Conservation (phyloP, 2,888 invertebrate genomes). For the Teleiodes luculella region DNA sequence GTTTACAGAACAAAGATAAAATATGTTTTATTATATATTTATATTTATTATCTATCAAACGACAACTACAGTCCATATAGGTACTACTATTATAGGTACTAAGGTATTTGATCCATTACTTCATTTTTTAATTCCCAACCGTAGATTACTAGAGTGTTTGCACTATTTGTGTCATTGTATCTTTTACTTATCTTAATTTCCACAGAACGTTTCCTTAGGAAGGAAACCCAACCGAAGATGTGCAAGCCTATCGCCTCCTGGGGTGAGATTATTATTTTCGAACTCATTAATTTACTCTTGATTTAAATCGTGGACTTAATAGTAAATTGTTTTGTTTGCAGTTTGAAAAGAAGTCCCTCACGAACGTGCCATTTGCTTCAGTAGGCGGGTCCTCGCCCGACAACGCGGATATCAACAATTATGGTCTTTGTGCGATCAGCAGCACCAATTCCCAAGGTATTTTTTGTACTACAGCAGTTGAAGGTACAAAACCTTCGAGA, state of each 20-base stretch:
- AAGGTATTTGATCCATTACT: no score
- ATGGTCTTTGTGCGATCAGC: neutral
- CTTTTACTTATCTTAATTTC: neutral
- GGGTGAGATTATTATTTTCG: neutral
- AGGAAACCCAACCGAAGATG: slow-evolving; percentile 1
- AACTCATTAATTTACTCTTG: neutral
- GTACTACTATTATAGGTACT: no score
- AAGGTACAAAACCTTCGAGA: no score
- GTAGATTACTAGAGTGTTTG: no score
- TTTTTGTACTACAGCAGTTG: no score
- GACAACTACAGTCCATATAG: no score
- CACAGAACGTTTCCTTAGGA: neutral
- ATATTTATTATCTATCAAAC: no score
- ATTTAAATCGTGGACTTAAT: no score
- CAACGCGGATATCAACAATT: neutral
- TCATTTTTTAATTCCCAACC: no score
- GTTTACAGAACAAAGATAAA: no score
- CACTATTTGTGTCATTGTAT: no score
- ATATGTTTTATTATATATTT: no score
- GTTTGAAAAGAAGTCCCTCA: neutral
- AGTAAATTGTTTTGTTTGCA: neutral
- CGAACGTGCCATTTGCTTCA: neutral
- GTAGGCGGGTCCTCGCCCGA: neutral
- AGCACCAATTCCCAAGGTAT: neutral
- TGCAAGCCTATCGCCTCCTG: neutral